These are phyloP conservation scores for Theretra japonica DNA, from an alignment of 2,888 invertebrate species.

Conservation along the genomic window DNA sequence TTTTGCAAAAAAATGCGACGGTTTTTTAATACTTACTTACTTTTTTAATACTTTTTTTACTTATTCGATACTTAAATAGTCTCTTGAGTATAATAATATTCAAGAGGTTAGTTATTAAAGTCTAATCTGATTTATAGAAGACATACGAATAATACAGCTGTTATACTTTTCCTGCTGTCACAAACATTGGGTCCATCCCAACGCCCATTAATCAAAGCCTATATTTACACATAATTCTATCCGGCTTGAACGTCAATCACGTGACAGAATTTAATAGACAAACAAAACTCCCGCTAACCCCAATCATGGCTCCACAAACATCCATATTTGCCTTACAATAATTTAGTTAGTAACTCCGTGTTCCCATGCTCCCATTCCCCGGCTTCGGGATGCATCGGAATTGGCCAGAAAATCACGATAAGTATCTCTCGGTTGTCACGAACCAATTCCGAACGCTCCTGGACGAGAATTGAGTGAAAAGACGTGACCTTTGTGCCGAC, in stretches of 20 bases:
- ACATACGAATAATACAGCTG: neutral
- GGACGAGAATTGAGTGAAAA: slow-evolving; percentile 80
- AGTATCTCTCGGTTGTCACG: slow-evolving; percentile 82
- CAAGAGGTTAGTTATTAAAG: no score
- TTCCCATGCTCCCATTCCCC: slow-evolving; percentile 82
- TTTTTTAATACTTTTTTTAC: no score
- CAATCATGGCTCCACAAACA: slow-evolving; percentile 68
- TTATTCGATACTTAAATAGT: no score
- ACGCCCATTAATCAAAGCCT: slow-evolving; percentile 22
- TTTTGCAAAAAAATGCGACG: no score
- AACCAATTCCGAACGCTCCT: slow-evolving; percentile 81
- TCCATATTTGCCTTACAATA: slow-evolving; percentile 77
- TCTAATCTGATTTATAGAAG: no score
- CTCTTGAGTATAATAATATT: no score
- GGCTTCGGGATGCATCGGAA: slow-evolving; percentile 76
- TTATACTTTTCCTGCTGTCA: slow-evolving; percentile 29
- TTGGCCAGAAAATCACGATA: slow-evolving; percentile 84
- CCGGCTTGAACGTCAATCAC: slow-evolving; percentile 53
- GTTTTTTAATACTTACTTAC: no score
- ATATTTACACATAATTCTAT: slow-evolving; percentile 42
- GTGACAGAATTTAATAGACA: slow-evolving; percentile 63
- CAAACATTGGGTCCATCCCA: neutral
- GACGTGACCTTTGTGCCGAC: slow-evolving; percentile 78
- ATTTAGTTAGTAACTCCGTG: slow-evolving; percentile 67
- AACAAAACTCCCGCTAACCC: slow-evolving; percentile 61